Conservation (phyloP, 2,888 invertebrate genomes). For the Drosophila koepferae region DNA sequence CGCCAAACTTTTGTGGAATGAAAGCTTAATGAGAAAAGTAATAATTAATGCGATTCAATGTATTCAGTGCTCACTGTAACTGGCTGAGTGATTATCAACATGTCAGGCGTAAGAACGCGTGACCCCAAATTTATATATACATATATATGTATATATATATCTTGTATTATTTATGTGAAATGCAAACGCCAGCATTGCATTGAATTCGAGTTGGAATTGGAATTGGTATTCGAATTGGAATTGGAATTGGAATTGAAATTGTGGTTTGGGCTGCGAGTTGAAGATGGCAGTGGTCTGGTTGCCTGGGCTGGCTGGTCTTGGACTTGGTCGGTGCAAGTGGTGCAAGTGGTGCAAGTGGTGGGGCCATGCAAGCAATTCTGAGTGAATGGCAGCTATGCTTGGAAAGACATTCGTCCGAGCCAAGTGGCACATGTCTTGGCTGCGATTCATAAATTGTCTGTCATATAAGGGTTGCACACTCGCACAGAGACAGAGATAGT, state of each 20-base stretch:
- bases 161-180: slow-evolving; percentile 36
- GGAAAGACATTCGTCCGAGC: slow-evolving; percentile 16
- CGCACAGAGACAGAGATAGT: not conserved
- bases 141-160: not conserved
- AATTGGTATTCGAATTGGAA: slow-evolving; percentile 1
- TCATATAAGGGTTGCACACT: slow-evolving; percentile 7
- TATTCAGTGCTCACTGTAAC: slow-evolving; percentile 6
- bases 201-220: slow-evolving; percentile 32
- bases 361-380: slow-evolving; percentile 2
- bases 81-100: slow-evolving; percentile 8
- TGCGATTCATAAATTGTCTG: slow-evolving; percentile 16
- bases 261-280: slow-evolving; percentile 4
- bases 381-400: slow-evolving; percentile 11
- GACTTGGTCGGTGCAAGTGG: not conserved
- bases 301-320: too few relatives aligned
- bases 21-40: not conserved
- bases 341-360: not conserved
- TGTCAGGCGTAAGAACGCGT: slow-evolving; percentile 1
- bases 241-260: slow-evolving; percentile 5
- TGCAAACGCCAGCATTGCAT: slow-evolving; percentile 33
- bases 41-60: slow-evolving; percentile 8
- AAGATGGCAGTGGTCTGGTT: not conserved
- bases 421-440: slow-evolving; percentile 44
- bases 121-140: not conserved
- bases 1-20: not conserved